Base-by-base conservation (phyloP, 2,113 vertebrate genomes). In the Nothocercus nigrocapillus region DNA sequence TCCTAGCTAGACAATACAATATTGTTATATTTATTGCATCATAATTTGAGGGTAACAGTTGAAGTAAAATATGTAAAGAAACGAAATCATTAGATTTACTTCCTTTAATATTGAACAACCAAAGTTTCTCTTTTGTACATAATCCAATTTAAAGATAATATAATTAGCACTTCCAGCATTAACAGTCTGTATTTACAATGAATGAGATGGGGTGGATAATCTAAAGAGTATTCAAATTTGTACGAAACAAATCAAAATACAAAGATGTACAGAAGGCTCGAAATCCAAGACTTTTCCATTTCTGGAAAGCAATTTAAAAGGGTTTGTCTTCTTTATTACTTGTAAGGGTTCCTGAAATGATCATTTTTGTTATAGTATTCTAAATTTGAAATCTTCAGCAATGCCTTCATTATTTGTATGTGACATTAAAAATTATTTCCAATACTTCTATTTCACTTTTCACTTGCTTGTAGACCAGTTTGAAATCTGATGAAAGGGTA, bases 61-160 rank as follows among this genome's bases (percentile, higher is more conserved):
- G 91, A 93, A 96, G 94, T 94, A 96, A 97, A 97, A 93, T 94
- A 95, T 81, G 95, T 97, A 96, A 97, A 94, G 96, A 98, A 97
- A 96, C 91, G 73, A 82, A 97, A 96, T 79, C 63, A 94, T 92
- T 97, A 97, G 74, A 97, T 98, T 98, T 96, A 97, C 96, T 97
- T 96, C 94, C 96, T 97, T 98, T 98, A 98, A 98, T 98, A 97
- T 97, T 95, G 97, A 98, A 97, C 97, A 98, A 98, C 95, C 96
- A 97, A 97, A 97, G 96, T 91, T 96, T 94, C 25, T 82, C 85
- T 91, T 97, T 97, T 97, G 85, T 98, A 98, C 98, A 98, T 98
- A 98, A 98, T 98, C 97, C 96, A 97, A 98, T 95, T 96, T 96
- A 97, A 98, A 98, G 97, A 97, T 98, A 98, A 98, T 98, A 97